Base-by-base conservation (phyloP, 2,797 vertebrate species). In the Fundulus diaphanus region DNA sequence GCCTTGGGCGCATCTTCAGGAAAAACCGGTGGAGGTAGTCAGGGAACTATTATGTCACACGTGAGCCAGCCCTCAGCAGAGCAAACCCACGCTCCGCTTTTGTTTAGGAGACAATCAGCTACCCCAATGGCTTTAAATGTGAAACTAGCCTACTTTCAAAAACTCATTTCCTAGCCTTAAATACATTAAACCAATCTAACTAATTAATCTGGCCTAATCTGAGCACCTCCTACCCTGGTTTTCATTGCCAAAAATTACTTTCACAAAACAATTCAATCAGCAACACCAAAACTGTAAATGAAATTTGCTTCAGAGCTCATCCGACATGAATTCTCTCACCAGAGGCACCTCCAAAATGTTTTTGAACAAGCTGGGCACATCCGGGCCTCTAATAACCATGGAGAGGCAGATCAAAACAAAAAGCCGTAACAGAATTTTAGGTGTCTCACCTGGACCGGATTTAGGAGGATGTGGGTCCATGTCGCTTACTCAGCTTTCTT, bases 1-100 rank as follows among this genome's bases (percentile, higher is more conserved):
- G 89, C 91, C 93, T 56, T 75, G 29, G 92, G 94, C 90, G 24
- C 91, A 87, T 94, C 93, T 94, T 93, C 94, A 95, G 91, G 95
- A 95, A 95, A 95, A 96, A 95, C 95, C 94, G 93, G 95, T 96
- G 90, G 81, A 92, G 86, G 92, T 85, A 93, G 88, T 93, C 88
- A 78, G 77, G 75, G 73, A 90, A 87, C 68, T 87, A 79, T 87
- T 88, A 80, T 40, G 77, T 59, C 72, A 80, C 54, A 73, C 35
- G n/a, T 70, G 84, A 91, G 85, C 91, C 88, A 86, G 35, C 27
- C 81, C 82, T 75, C 54, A 49, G 46, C 77, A 74, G 68, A 63
- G 52, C 18, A 52, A 61, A 76, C 20, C 18, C 31, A 24, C 9
- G 1, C 73, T 56, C 57, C 35, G 7, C 7, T 51, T 70, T 37